These are phyloP conservation scores for Chionodraco myersi DNA, from an alignment of 2,113 vertebrate genomes.

Conservation along the genomic window DNA sequence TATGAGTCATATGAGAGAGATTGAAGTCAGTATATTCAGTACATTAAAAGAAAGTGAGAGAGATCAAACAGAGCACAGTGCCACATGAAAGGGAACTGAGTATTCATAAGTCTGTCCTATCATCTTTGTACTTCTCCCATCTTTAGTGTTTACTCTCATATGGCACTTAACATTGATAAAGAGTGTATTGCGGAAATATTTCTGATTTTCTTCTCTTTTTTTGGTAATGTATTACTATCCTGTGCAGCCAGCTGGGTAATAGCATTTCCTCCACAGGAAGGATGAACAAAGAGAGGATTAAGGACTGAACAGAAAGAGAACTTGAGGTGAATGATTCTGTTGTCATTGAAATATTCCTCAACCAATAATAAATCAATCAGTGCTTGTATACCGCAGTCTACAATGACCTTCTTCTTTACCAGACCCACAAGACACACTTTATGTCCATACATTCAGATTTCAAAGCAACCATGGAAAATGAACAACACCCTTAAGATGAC, in stretches of 20 bases:
- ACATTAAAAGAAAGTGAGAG: constrained; percentile 14
- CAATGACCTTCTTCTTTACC: constrained; percentile 15
- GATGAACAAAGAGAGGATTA: constrained; percentile 52
- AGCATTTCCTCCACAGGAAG: constrained; percentile 35
- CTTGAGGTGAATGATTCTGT: constrained; percentile 52
- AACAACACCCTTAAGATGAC: constrained; percentile 31
- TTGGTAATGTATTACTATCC: constrained; percentile 25
- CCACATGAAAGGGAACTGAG: constrained; percentile 44
- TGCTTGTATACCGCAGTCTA: constrained; percentile 36
- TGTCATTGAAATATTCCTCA: constrained; percentile 40
- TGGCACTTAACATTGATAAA: constrained; percentile 1
- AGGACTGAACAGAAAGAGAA: constrained; percentile 36
- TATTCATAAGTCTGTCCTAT: constrained; percentile 49
- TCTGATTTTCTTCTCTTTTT: not conserved
- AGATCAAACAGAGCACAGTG: constrained; percentile 46
- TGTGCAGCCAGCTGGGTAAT: constrained; percentile 24
- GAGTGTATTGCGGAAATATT: not conserved
- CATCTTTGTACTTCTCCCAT: constrained; percentile 22
- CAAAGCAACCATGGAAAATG: constrained; percentile 53
- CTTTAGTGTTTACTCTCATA: constrained; percentile 30
- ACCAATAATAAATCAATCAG: constrained; percentile 21
- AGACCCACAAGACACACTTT: constrained; percentile 48
- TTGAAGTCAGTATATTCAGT: constrained; percentile 14
- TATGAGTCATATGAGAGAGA: constrained; percentile 21
- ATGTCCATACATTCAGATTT: constrained; percentile 47